These are phyloP conservation scores for Argya squamiceps DNA, from an alignment of 2,797 vertebrate species.

Conservation along the genomic window DNA sequence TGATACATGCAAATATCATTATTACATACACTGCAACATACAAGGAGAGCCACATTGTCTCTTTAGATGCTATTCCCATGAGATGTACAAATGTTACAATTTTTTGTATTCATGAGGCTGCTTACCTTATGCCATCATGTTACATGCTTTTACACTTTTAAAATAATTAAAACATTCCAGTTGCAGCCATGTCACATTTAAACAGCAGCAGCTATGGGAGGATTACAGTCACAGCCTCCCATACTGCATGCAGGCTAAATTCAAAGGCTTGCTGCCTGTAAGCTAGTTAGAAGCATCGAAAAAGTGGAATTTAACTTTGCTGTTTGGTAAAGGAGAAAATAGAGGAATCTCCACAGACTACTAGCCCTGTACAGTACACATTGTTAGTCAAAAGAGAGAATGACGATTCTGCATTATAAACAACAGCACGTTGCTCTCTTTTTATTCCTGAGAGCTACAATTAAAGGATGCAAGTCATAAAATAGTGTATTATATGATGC, in stretches of 20 bases:
- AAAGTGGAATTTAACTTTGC: conserved; percentile 31
- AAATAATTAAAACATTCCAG: conserved; percentile 53
- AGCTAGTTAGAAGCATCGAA: neutral
- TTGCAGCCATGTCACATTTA: neutral
- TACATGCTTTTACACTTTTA: conserved; percentile 6
- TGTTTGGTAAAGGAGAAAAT: neutral
- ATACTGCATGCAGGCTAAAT: neutral
- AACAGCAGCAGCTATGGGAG: neutral
- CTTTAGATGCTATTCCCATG: neutral
- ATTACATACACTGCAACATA: neutral
- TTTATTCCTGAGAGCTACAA: conserved; percentile 78
- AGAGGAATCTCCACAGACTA: conserved; percentile 11
- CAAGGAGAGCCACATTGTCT: neutral
- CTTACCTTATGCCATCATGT: neutral
- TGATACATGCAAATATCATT: neutral
- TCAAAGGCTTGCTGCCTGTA: neutral
- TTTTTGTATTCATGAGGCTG: neutral
- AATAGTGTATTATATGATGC: conserved; percentile 69
- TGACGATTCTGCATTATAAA: conserved; percentile 41
- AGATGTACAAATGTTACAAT: conserved; percentile 32
- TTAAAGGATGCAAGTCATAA: conserved; percentile 75
- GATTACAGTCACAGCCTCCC: neutral
- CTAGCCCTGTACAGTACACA: neutral
- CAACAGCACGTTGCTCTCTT: conserved; percentile 28
- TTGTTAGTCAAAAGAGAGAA: conserved; percentile 60